phyloP scores from a whole-genome alignment of 2,888 invertebrate species.

The Apodemia zela region DNA sequence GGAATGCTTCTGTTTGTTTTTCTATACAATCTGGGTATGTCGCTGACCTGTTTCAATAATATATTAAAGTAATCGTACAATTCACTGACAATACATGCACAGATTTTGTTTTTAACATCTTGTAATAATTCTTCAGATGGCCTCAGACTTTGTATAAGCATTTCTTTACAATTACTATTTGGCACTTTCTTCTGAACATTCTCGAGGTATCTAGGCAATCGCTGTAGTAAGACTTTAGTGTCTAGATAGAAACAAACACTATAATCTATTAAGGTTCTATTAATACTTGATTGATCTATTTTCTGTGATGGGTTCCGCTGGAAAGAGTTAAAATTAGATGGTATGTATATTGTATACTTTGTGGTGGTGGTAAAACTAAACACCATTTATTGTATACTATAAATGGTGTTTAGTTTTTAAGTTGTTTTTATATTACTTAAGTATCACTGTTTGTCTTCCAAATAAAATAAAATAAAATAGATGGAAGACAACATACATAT shows the following conservation, averaged over 20 bases:
- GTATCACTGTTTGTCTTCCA: too few relatives aligned
- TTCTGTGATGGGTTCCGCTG: slow-evolving; percentile 52
- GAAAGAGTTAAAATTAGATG: slow-evolving; percentile 34
- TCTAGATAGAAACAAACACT: slow-evolving; percentile 65
- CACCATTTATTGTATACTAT: too few relatives aligned
- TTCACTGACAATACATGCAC: slow-evolving; percentile 63
- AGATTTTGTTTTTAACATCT: slow-evolving; percentile 51
- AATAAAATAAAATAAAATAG: too few relatives aligned
- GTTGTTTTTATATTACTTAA: too few relatives aligned
- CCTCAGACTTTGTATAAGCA: slow-evolving; percentile 50
- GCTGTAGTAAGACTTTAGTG: slow-evolving; percentile 47
- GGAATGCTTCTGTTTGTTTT: slow-evolving; percentile 95
- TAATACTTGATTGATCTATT: slow-evolving; percentile 50
- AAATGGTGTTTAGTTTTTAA: too few relatives aligned
- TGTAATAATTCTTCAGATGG: slow-evolving; percentile 48
- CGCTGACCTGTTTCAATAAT: slow-evolving; percentile 90
- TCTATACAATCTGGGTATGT: slow-evolving; percentile 95
- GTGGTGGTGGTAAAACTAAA: too few relatives aligned
- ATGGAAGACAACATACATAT: too few relatives aligned
- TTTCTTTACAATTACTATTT: slow-evolving; percentile 41
- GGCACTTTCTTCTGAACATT: slow-evolving; percentile 49
- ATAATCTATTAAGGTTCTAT: slow-evolving; percentile 57
- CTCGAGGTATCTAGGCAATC: slow-evolving; percentile 52
- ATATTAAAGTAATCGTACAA: slow-evolving; percentile 67
- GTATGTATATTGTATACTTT: too few relatives aligned